Evolutionary conservation across 2,113 vertebrate species (phyloP), one percentile per base, ranked within the genome.

Genomic region (Aleadryas rufinucha): DNA sequence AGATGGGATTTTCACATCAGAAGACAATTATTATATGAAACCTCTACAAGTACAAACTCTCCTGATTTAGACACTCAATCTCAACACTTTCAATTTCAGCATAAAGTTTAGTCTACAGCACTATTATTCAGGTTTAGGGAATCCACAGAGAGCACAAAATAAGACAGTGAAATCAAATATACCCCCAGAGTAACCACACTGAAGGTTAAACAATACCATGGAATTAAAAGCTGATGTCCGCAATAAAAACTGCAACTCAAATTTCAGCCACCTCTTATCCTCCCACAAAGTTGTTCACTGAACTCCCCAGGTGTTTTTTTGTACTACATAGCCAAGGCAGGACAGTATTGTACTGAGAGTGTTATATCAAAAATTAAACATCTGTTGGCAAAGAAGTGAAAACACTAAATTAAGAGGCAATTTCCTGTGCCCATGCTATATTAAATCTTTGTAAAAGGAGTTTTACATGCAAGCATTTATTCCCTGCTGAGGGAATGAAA

Each of bases 371-470:
- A 94, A 93, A 76, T 87, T 64, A 83, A 93, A 95, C 13, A 87
- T 68, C 77, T 31, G 3, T 66, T 85, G 87, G 74, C 65, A 95
- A 85, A 75, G 50, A 63, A 3, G 1, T 45, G n/a, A 60, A 78
- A 96, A 54, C 57, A 64, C 44, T 60, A 85, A 84, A 91, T 90
- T 85, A 92, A 94, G 72, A 90, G 37, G n/a, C 54, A 89, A 59
- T 84, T 91, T 95, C 64, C 86, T 87, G 23, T 4, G 30, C 2
- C 12, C 35, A 39, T 35, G 33, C 28, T 82, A 8, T 31, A 84
- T 71, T 79, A 92, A 79, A 64, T 72, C 53, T 72, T 66, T 45
- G 24, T 72, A 52, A 86, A 52, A 75, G 28, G 31, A 53, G 8
- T 74, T 78, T 41, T 69, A 26, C 10, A 57, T 44, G 13, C 31